phyloP scores from a whole-genome alignment of 2,113 vertebrate genomes.

The Myocastor coypus region DNA sequence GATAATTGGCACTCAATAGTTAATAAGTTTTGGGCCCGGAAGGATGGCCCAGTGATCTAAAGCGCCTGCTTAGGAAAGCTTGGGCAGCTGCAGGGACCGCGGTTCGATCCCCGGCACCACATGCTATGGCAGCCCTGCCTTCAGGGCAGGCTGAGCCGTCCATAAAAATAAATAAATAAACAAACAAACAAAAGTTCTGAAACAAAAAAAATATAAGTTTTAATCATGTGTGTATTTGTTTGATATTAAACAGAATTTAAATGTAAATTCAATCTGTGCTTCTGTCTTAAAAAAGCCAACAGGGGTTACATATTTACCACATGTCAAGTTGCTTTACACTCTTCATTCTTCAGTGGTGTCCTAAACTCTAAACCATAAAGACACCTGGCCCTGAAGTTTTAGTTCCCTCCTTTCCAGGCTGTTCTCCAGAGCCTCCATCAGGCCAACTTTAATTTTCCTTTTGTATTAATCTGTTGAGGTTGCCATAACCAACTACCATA shows the following conservation, averaged over 20 bases:
- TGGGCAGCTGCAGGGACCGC: too few relatives aligned
- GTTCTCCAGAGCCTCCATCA: too few relatives aligned
- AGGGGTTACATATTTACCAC: not conserved
- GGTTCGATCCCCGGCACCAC: too few relatives aligned
- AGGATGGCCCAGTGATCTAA: too few relatives aligned
- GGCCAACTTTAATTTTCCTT: not conserved
- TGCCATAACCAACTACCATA: not conserved
- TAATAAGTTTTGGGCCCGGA: too few relatives aligned
- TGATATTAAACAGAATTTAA: not conserved
- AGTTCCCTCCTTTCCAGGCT: not conserved
- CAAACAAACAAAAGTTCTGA: too few relatives aligned
- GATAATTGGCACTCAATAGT: not conserved
- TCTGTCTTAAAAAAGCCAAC: not conserved
- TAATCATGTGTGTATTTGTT: not conserved
- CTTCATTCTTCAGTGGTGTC: not conserved
- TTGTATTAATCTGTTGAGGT: not conserved
- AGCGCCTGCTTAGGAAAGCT: too few relatives aligned
- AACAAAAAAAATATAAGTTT: too few relatives aligned
- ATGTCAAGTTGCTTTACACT: not conserved
- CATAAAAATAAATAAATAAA: too few relatives aligned
- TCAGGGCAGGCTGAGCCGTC: too few relatives aligned
- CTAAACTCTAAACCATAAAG: not conserved
- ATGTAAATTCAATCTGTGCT: not conserved
- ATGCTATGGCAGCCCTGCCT: too few relatives aligned
- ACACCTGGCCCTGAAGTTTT: not conserved